Percentiles rank a stretch among this genome's conserved stretches.
Evolutionary conservation across 2,888 invertebrate species (phyloP).

Genomic region (Parthenolecanium corni): DNA sequence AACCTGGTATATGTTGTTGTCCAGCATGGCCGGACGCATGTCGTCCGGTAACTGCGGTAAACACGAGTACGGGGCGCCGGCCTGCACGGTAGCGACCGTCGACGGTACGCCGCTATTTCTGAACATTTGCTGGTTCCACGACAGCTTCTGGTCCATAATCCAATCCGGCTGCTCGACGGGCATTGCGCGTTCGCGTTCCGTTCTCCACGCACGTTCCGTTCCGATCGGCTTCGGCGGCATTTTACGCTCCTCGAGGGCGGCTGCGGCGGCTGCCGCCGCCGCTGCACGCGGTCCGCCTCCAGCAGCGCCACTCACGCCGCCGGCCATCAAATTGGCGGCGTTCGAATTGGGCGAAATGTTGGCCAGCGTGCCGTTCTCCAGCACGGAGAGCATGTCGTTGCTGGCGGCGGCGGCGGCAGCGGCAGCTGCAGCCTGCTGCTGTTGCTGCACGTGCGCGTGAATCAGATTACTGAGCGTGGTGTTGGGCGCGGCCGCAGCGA

Average conservation of each 20-base stretch:
- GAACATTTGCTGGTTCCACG: constrained; percentile 18
- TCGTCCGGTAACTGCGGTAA: constrained; percentile 24
- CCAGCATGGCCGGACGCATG: constrained; percentile 20
- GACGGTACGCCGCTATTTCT: constrained; percentile 13
- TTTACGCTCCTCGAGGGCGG: constrained; percentile 44
- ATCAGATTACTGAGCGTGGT: constrained; percentile 30
- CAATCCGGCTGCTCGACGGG: constrained; percentile 18
- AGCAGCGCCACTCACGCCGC: constrained; percentile 41
- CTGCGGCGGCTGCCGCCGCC: constrained; percentile 42
- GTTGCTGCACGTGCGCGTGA: neutral
- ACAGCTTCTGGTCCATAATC: constrained; percentile 25
- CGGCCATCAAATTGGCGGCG: constrained; percentile 38
- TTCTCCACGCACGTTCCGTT: constrained; percentile 66
- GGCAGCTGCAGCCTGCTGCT: too few relatives aligned
- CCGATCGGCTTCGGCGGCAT: constrained; percentile 61
- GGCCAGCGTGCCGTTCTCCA: constrained; percentile 34
- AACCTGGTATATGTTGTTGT: constrained; percentile 23
- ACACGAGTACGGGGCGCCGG: constrained; percentile 5
- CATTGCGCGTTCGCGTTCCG: constrained; percentile 18
- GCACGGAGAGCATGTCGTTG: constrained; percentile 42
- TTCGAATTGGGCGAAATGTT: constrained; percentile 30
- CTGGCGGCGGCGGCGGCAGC: too few relatives aligned
- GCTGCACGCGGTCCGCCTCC: constrained; percentile 42
- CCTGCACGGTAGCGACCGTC: constrained; percentile 1
- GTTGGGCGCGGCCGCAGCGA: constrained; percentile 27